Base-by-base conservation (phyloP, 1,140 invertebrate genomes). In the Nymphalis io region DNA sequence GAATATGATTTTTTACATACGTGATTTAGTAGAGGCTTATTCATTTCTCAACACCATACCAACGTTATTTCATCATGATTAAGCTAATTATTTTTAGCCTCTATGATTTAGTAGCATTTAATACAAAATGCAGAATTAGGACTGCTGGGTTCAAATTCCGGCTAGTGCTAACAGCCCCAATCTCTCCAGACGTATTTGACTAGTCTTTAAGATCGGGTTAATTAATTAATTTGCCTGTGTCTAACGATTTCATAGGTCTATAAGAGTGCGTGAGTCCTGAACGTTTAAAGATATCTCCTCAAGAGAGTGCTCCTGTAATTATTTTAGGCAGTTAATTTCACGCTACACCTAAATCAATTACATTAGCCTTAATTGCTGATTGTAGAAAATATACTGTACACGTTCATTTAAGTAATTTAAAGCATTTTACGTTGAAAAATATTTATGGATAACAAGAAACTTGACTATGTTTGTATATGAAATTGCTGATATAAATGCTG, bases 241-340 rank as follows among this genome's bases (percentile, higher is more conserved):
- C 79, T 79, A 75, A 23, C 15, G 39, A 6, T 23, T 73, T 73
- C 10, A 20, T 64, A 48, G 10, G 5, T 70, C 65, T 76, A 60
- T 51, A 16, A 21, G 20, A 53, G 69, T 68, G 68, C 78, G 72
- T 72, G 70, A 78, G 73, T n/a, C 21, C 60, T 42, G 68, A 76
- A 74, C 74, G 72, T 76, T 79, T 75, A 62, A 73, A 76, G 72
- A 72, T 74, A 76, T 76, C 76, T 74, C 63, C 67, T 76, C 65
- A 69, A 69, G 68, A 76, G 68, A 80, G 78, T 72, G 76, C 72
- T 74, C 48, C 71, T 76, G 71, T 82, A 82, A 82, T 80, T 79
- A 80, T 77, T 73, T 75, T 63, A 70, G 65, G 69, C 74, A 78
- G 80, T 78, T 79, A 79, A 81, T 81, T 82, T 76, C 68, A 74